phyloP scores from a whole-genome alignment of 2,888 invertebrate species.

The Meteorus cinctellus region DNA sequence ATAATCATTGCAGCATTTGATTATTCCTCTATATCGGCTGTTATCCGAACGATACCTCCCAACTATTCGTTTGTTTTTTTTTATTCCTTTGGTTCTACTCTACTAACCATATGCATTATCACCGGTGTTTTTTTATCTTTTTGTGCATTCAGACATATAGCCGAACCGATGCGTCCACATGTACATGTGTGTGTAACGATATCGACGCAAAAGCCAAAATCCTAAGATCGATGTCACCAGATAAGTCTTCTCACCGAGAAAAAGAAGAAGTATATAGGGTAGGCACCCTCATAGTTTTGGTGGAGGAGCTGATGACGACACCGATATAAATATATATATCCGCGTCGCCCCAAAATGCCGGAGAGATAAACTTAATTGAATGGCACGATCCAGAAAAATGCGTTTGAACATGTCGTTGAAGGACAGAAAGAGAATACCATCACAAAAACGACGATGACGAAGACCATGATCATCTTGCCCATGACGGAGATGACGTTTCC shows the following conservation, averaged over 20 bases:
- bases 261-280: slow-evolving; percentile 27
- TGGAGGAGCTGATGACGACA: slow-evolving; percentile 49
- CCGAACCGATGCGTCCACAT: not conserved
- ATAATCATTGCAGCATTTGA: not conserved
- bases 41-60: not conserved
- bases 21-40: not conserved
- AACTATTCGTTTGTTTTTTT: not conserved
- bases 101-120: slow-evolving; percentile 25
- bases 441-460: not conserved
- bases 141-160: slow-evolving; percentile 2
- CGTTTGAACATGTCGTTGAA: slow-evolving; percentile 41
- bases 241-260: slow-evolving; percentile 50
- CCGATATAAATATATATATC: slow-evolving; percentile 45
- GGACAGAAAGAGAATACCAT: slow-evolving; percentile 14
- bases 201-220: slow-evolving; percentile 13
- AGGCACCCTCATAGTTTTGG: slow-evolving; percentile 11
- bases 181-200: slow-evolving; percentile 8
- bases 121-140: slow-evolving; percentile 8
- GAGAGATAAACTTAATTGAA: slow-evolving; percentile 68
- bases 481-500: slow-evolving; percentile 18
- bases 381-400: slow-evolving; percentile 54
- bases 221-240: slow-evolving; percentile 43
- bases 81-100: slow-evolving; percentile 10
- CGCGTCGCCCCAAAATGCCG: slow-evolving; percentile 56
- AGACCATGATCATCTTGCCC: slow-evolving; percentile 20